These are phyloP conservation scores for Watsonalla binaria DNA, from an alignment of 2,888 invertebrate genomes.

Conservation along the genomic window DNA sequence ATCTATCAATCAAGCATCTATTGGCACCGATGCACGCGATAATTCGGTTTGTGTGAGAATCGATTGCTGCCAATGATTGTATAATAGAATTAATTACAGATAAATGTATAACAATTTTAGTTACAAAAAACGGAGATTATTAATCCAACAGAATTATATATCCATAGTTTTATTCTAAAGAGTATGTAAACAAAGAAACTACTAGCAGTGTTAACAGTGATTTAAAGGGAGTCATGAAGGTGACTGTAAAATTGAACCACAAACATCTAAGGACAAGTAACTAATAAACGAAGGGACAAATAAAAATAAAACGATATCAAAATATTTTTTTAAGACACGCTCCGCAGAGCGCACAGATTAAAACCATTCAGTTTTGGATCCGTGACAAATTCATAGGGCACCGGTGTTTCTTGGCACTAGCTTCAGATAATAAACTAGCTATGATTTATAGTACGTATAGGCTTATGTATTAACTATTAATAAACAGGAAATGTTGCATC, in stretches of 20 bases:
- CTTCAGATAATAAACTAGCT: constrained; percentile 34
- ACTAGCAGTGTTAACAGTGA: too few species aligned
- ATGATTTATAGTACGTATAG: constrained; percentile 29
- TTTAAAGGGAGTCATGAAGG: too few species aligned
- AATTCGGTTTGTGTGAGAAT: constrained; percentile 58
- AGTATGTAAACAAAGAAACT: too few species aligned
- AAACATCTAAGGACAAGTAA: too few species aligned
- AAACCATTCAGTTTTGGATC: constrained; percentile 28
- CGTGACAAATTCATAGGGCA: constrained; percentile 36
- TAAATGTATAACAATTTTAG: constrained; percentile 28
- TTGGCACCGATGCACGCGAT: constrained; percentile 67
- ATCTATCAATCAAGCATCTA: constrained; percentile 55
- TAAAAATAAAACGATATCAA: background rate
- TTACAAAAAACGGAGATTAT: background rate
- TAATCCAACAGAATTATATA: too few species aligned
- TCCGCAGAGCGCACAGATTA: background rate
- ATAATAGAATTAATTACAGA: constrained; percentile 47
- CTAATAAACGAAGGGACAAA: background rate
- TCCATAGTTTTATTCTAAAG: too few species aligned
- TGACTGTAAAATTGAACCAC: too few species aligned
- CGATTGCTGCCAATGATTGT: constrained; percentile 63
- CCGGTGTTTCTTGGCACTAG: constrained; percentile 37
- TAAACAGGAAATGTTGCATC: constrained; percentile 4
- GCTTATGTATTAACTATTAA: constrained; percentile 10
- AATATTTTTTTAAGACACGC: background rate